phyloP scores from a whole-genome alignment of 1,140 invertebrate genomes.

The Globodera rostochiensis region DNA sequence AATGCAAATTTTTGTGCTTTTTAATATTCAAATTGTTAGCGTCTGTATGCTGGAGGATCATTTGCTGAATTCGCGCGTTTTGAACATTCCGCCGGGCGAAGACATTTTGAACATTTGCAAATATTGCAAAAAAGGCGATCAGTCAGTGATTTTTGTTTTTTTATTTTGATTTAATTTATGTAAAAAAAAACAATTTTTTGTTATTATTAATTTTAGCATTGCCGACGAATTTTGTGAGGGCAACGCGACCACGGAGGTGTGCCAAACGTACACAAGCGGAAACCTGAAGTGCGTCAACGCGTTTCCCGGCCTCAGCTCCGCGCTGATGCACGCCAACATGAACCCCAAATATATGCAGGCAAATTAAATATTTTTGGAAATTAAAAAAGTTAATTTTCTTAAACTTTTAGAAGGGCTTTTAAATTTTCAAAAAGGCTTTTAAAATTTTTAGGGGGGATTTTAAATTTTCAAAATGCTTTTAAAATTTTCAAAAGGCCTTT shows the following conservation, averaged over 20 bases:
- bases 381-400: too few relatives aligned
- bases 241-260: constrained; percentile 48
- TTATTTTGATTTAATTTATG: background rate
- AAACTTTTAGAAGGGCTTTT: too few relatives aligned
- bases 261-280: constrained; percentile 55
- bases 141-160: constrained; percentile 32
- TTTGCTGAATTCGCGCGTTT: constrained; percentile 48
- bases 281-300: constrained; percentile 52
- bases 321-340: constrained; percentile 47
- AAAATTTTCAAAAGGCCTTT: too few relatives aligned
- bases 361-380: background rate
- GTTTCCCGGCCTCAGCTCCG: constrained; percentile 50
- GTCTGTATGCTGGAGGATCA: constrained; percentile 63
- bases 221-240: constrained; percentile 54
- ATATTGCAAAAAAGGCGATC: constrained; percentile 57
- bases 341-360: constrained; percentile 52
- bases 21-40: too few relatives aligned
- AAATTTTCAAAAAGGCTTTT: too few relatives aligned
- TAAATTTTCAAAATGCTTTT: too few relatives aligned
- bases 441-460: too few relatives aligned
- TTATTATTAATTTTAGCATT: constrained; percentile 45
- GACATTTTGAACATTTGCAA: constrained; percentile 53
- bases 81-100: constrained; percentile 47
- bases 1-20: too few relatives aligned
- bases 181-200: too few relatives aligned